Evolutionary conservation across 1,140 invertebrate genomes (phyloP), one percentile per base, ranked within the genome.

Genomic region (Pectinophora gossypiella): DNA sequence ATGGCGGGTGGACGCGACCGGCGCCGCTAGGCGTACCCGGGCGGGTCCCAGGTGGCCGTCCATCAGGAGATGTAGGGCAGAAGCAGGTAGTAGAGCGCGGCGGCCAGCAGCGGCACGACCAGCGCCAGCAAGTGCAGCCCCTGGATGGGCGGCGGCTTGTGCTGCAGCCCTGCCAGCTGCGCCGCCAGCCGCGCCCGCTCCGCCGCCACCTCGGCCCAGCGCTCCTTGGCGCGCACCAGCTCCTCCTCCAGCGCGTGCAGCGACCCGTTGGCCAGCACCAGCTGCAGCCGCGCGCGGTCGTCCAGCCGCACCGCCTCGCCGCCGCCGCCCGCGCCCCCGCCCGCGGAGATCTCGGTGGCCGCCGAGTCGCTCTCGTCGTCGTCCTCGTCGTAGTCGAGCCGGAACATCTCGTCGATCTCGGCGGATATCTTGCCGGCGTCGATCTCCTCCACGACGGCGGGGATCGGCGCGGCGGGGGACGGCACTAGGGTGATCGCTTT

Each of bases 11-110:
- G 36, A 16, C n/a, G 36, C 7, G n/a, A 40, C 13, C 7, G 10
- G 16, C 7, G 36, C 38, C 16, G 61, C 64, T 85, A 85, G 57
- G 68, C 48, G 70, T 68, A 83, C 51, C 82, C 82, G 55, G 87
- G 87, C 40, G 87, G 87, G 68, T 88, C 85, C 85, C 85, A 88
- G 27, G 85, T 77, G 74, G 87, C 87, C 66, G 87, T 88, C 55
- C 62, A 89, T 89, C 87, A 89, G 72, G 87, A 88, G 48, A 86
- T 36, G 48, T 81, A 74, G 10, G 82, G 85, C 62, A 80, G 69
- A 62, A 84, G 66, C 49, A 72, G 49, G 59, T 73, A 74, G 63
- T 78, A 85, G 4, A 80, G 57, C 38, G 60, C 56, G 10, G 75
- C 74, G 19, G 80, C 73, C 23, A 78, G 55, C 36, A 84, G 54